These are phyloP conservation scores for Podarcis siculus DNA, from an alignment of 2,797 vertebrate genomes.

Conservation along the genomic window DNA sequence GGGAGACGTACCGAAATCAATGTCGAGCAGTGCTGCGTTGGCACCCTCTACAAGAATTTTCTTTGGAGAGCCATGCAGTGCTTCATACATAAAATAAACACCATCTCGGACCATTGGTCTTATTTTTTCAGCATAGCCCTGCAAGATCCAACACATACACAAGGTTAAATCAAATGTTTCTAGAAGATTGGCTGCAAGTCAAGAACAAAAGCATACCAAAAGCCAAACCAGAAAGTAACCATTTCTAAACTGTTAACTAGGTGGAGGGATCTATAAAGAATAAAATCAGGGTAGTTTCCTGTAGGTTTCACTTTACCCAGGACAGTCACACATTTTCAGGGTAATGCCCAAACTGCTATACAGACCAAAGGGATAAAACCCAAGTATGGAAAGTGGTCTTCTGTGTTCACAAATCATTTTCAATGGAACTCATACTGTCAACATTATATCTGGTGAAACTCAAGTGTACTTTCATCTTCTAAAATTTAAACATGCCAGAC, in stretches of 20 bases:
- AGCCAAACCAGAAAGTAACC: not conserved
- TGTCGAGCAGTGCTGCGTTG: slow-evolving; percentile 97
- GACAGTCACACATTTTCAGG: no score
- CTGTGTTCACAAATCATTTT: no score
- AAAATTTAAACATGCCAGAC: not conserved
- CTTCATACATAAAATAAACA: slow-evolving; percentile 97
- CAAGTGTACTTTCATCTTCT: not conserved
- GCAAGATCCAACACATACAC: slow-evolving; percentile 7
- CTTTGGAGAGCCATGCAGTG: slow-evolving; percentile 92
- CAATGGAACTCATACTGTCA: not conserved
- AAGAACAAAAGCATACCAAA: slow-evolving; percentile 9
- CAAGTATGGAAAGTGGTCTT: not conserved
- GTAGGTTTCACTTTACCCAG: no score
- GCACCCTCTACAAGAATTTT: slow-evolving; percentile 97
- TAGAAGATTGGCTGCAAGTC: not conserved
- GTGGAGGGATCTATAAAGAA: not conserved
- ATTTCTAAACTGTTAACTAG: not conserved
- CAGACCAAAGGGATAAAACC: not conserved
- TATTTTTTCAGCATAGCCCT: slow-evolving; percentile 94
- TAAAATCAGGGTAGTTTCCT: not conserved
- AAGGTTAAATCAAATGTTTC: slow-evolving; percentile 16
- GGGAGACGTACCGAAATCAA: slow-evolving; percentile 90
- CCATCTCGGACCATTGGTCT: slow-evolving; percentile 97
- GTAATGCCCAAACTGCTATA: not conserved
- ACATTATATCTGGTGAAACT: not conserved